Percentiles rank a stretch among this genome's conserved stretches.
phyloP scores from a whole-genome alignment of 2,797 vertebrate genomes.

The Onychomys leucogaster region DNA sequence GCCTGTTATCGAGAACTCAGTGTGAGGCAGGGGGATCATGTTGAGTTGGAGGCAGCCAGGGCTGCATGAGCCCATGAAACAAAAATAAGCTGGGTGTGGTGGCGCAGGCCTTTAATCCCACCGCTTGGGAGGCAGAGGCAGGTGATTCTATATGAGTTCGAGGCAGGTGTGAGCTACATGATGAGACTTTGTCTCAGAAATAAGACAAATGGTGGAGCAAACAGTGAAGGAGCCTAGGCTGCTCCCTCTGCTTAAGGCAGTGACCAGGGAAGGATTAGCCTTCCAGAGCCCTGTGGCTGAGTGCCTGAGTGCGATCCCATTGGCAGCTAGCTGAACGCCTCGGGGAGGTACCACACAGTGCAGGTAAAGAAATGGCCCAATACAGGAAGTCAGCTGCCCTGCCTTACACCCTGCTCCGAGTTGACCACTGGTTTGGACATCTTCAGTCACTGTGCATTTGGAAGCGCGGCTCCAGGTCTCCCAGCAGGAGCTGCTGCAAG shows the following conservation, averaged over 20 bases:
- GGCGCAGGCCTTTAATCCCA: background rate
- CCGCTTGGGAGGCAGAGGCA: background rate
- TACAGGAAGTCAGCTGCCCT: rapidly evolving
- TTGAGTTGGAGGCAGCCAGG: background rate
- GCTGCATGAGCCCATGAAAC: background rate
- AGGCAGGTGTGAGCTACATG: background rate
- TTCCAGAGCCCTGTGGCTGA: rapidly evolving
- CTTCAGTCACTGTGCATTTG: background rate
- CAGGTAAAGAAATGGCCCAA: background rate
- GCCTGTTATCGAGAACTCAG: background rate
- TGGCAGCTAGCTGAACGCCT: rapidly evolving
- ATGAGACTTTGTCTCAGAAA: background rate
- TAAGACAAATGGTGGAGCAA: background rate
- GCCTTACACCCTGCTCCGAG: rapidly evolving
- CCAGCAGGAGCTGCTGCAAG: rapidly evolving
- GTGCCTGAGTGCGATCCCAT: rapidly evolving
- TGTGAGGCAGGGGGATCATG: background rate
- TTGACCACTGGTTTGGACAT: no score
- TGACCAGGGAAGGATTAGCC: rapidly evolving
- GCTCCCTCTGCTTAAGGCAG: background rate
- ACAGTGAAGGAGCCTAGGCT: background rate
- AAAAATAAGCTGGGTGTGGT: no score
- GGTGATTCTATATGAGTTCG: background rate
- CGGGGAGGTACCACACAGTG: background rate
- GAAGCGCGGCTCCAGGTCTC: background rate